These are phyloP conservation scores for Drosophila sp. DNA, from an alignment of 1,140 invertebrate genomes.

Conservation along the genomic window DNA sequence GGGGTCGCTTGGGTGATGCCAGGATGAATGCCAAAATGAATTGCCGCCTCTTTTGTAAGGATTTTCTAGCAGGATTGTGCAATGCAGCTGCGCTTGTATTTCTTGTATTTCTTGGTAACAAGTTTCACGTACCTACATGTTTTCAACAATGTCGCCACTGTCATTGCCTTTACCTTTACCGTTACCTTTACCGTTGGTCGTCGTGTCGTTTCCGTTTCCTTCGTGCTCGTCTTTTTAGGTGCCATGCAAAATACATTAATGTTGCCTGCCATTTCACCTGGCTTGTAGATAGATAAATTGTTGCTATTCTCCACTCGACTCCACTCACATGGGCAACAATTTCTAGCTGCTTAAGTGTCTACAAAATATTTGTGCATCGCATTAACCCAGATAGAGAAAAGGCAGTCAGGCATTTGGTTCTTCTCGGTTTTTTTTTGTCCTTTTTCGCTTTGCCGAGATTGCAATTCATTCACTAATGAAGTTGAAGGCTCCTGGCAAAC, in stretches of 20 bases:
- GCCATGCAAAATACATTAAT: conserved; percentile 51
- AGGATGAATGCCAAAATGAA: conserved; percentile 73
- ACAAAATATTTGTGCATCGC: conserved; percentile 65
- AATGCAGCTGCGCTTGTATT: conserved; percentile 21
- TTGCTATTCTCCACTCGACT: conserved; percentile 6
- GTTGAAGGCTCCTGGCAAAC: conserved; percentile 14
- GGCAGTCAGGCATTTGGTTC: conserved; percentile 17
- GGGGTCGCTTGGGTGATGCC: conserved; percentile 42
- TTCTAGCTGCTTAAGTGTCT: conserved; percentile 62
- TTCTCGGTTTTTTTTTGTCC: not conserved
- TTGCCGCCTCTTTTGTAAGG: conserved; percentile 78
- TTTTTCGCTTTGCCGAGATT: conserved; percentile 9
- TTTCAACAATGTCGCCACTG: conserved; percentile 73
- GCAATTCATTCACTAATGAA: conserved; percentile 32
- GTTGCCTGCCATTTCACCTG: conserved; percentile 48
- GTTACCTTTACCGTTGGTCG: conserved; percentile 52
- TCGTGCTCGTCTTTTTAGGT: not conserved
- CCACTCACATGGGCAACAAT: conserved; percentile 35
- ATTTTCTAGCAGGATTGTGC: conserved; percentile 61
- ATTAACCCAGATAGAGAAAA: conserved; percentile 54
- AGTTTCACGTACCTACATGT: conserved; percentile 75
- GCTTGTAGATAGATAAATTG: conserved; percentile 62
- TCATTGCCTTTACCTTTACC: conserved; percentile 45
- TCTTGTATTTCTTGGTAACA: conserved; percentile 60
- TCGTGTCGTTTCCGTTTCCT: conserved; percentile 37